Evolutionary conservation across 2,888 invertebrate species (phyloP).

Genomic region (Drosophila testacea): DNA sequence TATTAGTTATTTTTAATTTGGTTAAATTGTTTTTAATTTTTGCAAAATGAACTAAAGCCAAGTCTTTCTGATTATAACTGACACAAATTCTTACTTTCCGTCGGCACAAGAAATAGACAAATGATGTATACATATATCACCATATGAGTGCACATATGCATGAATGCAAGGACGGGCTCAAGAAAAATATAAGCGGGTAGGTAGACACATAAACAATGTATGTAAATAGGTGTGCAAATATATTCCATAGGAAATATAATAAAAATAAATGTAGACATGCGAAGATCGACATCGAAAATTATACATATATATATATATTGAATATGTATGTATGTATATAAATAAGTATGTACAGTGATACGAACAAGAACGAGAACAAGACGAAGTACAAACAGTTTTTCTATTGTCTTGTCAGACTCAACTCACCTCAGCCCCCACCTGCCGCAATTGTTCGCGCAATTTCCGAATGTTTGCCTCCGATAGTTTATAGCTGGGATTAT

Average conservation of each 20-base stretch:
- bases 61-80: background rate
- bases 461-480: slow-evolving; percentile 85
- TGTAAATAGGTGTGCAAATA: slow-evolving; percentile 20
- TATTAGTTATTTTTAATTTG: slow-evolving; percentile 34
- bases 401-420: background rate
- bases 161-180: background rate
- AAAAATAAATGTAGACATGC: slow-evolving; percentile 24
- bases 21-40: slow-evolving; percentile 25
- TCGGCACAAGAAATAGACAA: slow-evolving; percentile 5
- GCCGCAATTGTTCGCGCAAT: slow-evolving; percentile 84
- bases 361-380: slow-evolving; percentile 19
- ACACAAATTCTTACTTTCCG: slow-evolving; percentile 6
- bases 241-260: slow-evolving; percentile 4
- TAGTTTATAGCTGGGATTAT: slow-evolving; percentile 83
- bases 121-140: background rate
- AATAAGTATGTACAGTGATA: slow-evolving; percentile 46
- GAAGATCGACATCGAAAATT: slow-evolving; percentile 31
- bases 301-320: slow-evolving; percentile 27
- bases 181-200: slow-evolving; percentile 4
- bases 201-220: slow-evolving; percentile 27
- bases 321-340: slow-evolving; percentile 22
- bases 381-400: slow-evolving; percentile 7
- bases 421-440: slow-evolving; percentile 85
- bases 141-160: slow-evolving; percentile 3
- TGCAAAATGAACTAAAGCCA: slow-evolving; percentile 27